These are phyloP conservation scores for Protaetia brevitarsis DNA, from an alignment of 1,140 invertebrate genomes.

Conservation along the genomic window DNA sequence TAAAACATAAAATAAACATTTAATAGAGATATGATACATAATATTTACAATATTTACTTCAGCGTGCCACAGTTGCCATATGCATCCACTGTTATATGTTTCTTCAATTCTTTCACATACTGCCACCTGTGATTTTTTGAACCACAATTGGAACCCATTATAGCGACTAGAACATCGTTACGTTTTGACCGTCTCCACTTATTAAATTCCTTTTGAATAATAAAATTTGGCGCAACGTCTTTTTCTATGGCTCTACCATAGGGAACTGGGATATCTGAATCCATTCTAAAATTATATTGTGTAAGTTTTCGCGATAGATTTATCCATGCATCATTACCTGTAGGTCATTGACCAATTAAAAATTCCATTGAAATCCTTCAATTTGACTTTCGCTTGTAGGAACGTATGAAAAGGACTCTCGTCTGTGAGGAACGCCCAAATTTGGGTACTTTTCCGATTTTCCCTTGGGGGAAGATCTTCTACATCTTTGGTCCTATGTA, in stretches of 20 bases:
- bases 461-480: constrained; percentile 49
- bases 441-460: constrained; percentile 47
- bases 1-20: constrained; percentile 37
- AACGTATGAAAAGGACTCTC: constrained; percentile 60
- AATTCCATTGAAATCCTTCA: constrained; percentile 54
- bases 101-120: constrained; percentile 57
- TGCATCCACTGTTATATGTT: constrained; percentile 56
- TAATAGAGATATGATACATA: not conserved
- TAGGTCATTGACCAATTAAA: constrained; percentile 82
- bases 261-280: constrained; percentile 67
- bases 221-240: constrained; percentile 26
- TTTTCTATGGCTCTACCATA: constrained; percentile 58
- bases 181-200: constrained; percentile 35
- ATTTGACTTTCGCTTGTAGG: constrained; percentile 40
- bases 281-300: constrained; percentile 50
- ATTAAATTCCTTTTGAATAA: constrained; percentile 1
- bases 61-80: constrained; percentile 56
- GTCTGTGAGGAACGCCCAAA: constrained; percentile 62
- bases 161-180: constrained; percentile 53
- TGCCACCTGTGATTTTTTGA: constrained; percentile 56
- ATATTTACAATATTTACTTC: constrained; percentile 31
- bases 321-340: constrained; percentile 43
- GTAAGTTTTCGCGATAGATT: not conserved
- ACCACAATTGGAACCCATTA: constrained; percentile 64
- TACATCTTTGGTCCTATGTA: constrained; percentile 51